phyloP scores from a whole-genome alignment of 2,888 invertebrate genomes.

The Eristalis intricaria region DNA sequence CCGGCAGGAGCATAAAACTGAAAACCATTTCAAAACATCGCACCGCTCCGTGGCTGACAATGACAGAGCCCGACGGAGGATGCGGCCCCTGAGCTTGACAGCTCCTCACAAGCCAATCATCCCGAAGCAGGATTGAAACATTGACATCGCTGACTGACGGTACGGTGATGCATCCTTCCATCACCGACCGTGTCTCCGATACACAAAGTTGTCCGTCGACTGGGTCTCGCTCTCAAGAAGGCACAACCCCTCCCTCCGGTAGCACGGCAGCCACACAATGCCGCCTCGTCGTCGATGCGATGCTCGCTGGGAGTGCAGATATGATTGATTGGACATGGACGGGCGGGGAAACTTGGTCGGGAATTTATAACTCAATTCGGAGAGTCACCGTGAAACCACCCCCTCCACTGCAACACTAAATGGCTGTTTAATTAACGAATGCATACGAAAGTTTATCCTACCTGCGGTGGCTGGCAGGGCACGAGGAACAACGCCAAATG shows the following conservation, averaged over 20 bases:
- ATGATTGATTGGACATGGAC: constrained; percentile 61
- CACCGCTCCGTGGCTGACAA: neutral
- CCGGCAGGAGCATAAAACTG: neutral
- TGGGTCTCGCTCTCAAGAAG: constrained; percentile 1
- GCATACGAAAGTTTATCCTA: constrained; percentile 58
- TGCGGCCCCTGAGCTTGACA: constrained; percentile 7
- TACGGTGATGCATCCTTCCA: constrained; percentile 47
- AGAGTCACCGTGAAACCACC: neutral
- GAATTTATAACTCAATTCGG: constrained; percentile 52
- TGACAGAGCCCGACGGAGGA: neutral
- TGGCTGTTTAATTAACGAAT: constrained; percentile 67
- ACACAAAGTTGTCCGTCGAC: constrained; percentile 2
- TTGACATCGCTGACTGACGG: constrained; percentile 52
- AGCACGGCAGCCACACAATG: constrained; percentile 48
- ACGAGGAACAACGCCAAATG: constrained; percentile 51
- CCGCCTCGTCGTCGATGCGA: neutral
- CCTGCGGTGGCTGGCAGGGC: constrained; percentile 13
- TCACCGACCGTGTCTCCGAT: constrained; percentile 1
- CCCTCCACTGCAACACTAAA: constrained; percentile 28
- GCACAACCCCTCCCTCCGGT: neutral
- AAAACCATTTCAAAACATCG: constrained; percentile 27
- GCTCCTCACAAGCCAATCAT: constrained; percentile 6
- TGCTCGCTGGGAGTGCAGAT: constrained; percentile 9
- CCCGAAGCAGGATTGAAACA: constrained; percentile 4
- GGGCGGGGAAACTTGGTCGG: constrained; percentile 27